Base-by-base conservation (phyloP, 2,888 invertebrate species). In the Apamea monoglypha region DNA sequence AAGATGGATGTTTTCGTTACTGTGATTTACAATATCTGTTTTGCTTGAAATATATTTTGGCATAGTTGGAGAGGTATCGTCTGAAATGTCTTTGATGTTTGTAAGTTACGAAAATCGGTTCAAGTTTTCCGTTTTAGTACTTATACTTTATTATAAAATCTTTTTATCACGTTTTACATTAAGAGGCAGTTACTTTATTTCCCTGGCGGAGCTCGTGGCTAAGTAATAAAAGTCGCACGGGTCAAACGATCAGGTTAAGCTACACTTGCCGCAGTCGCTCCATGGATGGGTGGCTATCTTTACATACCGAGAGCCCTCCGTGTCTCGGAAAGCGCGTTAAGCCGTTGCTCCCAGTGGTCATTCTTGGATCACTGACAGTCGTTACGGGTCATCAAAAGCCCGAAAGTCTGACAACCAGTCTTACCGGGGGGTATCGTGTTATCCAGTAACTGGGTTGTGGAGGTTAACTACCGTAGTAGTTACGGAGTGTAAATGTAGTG, bases 1-100 rank as follows among this genome's bases (percentile, higher is more conserved):
- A 89, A 81, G 91, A 93, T 88, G 86, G 87, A 93, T 92, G 88
- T 88, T 89, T 93, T 93, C 91, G 91, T 94, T 92, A 93, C 87
- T 59, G 87, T 93, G 93, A 93, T 94, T 92, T 92, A 94, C 89
- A 90, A 87, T 91, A 91, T 90, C 90, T 90, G 83, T 90, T 88
- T 88, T 85, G 84, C 80, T 84, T 87, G 89, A 86, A 88, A 89
- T 87, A 88, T 89, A 80, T 88, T 88, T 86, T 86, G 78, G 44
- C 70, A 73, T 74, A 84, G 78, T 78, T 84, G 36, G 63, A 71
- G 76, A 81, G 78, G 76, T 79, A 63, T 71, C 63, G 56, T 61
- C 67, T 76, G 56, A 69, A 74, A 80, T 71, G 40, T 74, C 61
- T 81, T 53, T 75, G 82, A 87, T 83, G 87, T 85, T 78, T 83